Base-by-base conservation (phyloP, 2,888 invertebrate genomes). In the Mylabris sibirica region DNA sequence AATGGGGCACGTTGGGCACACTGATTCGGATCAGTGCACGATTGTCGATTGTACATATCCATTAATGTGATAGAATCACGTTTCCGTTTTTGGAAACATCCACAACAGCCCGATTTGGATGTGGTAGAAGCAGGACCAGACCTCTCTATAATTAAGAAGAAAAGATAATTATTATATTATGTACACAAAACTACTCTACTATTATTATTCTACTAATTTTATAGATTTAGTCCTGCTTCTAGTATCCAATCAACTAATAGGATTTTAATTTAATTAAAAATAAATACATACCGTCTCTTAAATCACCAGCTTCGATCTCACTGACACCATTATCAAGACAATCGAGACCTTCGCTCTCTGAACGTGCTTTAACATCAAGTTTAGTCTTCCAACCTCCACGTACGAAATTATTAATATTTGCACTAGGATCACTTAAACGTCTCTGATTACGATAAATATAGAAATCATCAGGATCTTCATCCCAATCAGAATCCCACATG, bases 271-370 rank as follows among this genome's bases (percentile, higher is more conserved):
- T 26, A n/a, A 59, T 41, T 12, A 59, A 38, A 62, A 67, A 63
- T 20, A 59, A 59, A 76, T 80, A 84, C 87, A 87, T 88, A 96
- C 96, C 96, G 86, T 96, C 96, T 84, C 95, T 88, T 74, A 97
- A 89, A 85, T 97, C 96, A 9, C 96, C 96, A 35, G 97, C 97
- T 87, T 97, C 96, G 74, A 98, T 96, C 87, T 97, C 97, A 53
- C 92, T 93, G 64, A 94, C 89, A 59, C 94, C 96, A 83, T 91
- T 91, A 71, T 91, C 92, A 83, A 95, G 90, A 35, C 90, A 91
- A 86, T 97, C 97, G 60, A 97, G 89, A 0, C 96, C 96, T 85
- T 96, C 97, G 83, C 95, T 94, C 86, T 97, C 97, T 35, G 97
- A 97, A 74, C 96, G 90, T 44, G 96, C 92, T 78, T 90, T 90